Evolutionary conservation across 2,888 invertebrate genomes (phyloP).

Genomic region (Quadriops clusia): DNA sequence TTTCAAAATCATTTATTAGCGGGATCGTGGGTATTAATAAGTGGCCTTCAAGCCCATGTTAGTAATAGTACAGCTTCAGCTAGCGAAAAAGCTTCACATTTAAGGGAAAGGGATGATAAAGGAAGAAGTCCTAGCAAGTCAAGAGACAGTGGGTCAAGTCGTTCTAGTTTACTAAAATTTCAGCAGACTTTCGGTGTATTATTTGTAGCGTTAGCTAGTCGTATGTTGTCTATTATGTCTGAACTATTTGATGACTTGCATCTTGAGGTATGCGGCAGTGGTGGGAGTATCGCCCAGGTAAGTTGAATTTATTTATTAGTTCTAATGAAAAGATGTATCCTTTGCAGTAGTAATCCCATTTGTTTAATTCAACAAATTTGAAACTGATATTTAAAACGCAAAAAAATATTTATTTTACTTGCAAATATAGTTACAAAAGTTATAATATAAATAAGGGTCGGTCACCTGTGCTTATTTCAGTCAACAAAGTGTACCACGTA

Average conservation of each 20-base stretch:
- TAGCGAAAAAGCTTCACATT: slow-evolving; percentile 33
- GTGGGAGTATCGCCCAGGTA: slow-evolving; percentile 26
- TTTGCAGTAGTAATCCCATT: too few relatives aligned
- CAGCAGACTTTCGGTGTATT: slow-evolving; percentile 83
- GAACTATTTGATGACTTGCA: slow-evolving; percentile 66
- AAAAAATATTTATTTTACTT: too few relatives aligned
- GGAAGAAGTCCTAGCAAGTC: slow-evolving; percentile 48
- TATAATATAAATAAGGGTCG: too few relatives aligned
- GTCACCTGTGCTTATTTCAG: too few relatives aligned
- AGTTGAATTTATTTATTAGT: slow-evolving; percentile 3
- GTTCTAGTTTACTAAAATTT: slow-evolving; percentile 60
- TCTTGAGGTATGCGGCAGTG: slow-evolving; percentile 49
- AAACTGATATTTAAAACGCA: too few relatives aligned
- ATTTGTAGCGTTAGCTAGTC: slow-evolving; percentile 78
- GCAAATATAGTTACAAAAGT: too few relatives aligned
- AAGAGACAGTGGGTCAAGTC: slow-evolving; percentile 37
- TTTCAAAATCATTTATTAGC: slow-evolving; percentile 83
- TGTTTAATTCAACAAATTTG: too few relatives aligned
- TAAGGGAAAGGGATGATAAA: slow-evolving; percentile 41
- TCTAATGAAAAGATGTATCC: background rate
- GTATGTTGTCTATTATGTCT: slow-evolving; percentile 65
- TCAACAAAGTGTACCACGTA: too few relatives aligned
- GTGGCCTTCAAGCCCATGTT: slow-evolving; percentile 75
- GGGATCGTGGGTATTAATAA: slow-evolving; percentile 77
- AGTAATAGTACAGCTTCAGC: slow-evolving; percentile 45